These are phyloP conservation scores for Hyperoplus immaculatus DNA, from an alignment of 2,797 vertebrate genomes.

Conservation along the genomic window DNA sequence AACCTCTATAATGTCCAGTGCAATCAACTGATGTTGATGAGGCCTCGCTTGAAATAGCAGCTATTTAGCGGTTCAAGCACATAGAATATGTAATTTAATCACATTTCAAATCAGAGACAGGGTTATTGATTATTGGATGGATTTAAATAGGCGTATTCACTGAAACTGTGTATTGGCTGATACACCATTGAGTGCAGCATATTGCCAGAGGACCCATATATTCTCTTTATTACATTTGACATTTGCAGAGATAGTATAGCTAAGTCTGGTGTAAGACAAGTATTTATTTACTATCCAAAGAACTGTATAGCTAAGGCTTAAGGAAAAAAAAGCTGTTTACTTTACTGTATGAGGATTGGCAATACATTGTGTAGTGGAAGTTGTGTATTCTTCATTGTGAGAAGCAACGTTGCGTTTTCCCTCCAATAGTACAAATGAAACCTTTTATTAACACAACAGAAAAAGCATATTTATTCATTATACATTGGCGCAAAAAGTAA, in stretches of 20 bases:
- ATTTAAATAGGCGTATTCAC: constrained; percentile 15
- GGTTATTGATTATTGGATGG: constrained; percentile 30
- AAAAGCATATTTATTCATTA: background rate
- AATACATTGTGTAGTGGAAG: background rate
- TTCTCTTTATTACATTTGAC: background rate
- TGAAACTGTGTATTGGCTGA: background rate
- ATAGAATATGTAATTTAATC: background rate
- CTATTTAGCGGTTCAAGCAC: background rate
- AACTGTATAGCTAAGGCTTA: background rate
- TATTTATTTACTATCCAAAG: background rate
- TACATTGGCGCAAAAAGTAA: background rate
- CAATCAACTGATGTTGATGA: background rate
- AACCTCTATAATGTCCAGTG: background rate
- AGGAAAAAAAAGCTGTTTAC: constrained; percentile 2
- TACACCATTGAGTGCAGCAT: background rate
- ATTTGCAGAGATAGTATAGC: constrained; percentile 24
- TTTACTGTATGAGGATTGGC: background rate
- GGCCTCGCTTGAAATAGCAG: background rate
- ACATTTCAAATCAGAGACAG: constrained; percentile 11
- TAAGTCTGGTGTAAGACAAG: background rate
- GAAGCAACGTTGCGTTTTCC: background rate
- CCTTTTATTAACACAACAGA: background rate
- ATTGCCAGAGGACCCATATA: background rate
- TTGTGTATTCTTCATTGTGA: background rate
- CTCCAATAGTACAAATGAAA: background rate